Conservation (phyloP, 2,113 vertebrate genomes). For the Typhlomys cinereus region DNA sequence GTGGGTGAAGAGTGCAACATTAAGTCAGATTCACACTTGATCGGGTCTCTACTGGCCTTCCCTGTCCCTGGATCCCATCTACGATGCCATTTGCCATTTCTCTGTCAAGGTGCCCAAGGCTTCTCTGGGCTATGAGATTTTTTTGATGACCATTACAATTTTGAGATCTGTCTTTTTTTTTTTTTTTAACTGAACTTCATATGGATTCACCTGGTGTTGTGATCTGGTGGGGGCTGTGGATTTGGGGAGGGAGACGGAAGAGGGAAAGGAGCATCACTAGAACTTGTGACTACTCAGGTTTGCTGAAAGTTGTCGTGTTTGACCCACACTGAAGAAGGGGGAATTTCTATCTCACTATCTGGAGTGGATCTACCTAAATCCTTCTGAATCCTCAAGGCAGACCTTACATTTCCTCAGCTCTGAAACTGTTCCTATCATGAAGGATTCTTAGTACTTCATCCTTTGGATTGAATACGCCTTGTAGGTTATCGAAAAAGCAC, state of each 20-base stretch:
- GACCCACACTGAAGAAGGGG: not conserved
- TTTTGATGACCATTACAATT: not conserved
- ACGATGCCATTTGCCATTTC: not conserved
- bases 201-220: not conserved
- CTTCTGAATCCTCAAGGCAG: not conserved
- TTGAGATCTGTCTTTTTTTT: no score
- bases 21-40: not conserved
- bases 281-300: not conserved
- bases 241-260: not conserved
- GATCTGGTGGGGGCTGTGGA: not conserved
- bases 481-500: not conserved
- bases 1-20: not conserved
- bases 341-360: fast-evolving
- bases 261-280: fast-evolving
- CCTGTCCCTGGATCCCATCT: not conserved
- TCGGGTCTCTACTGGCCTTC: not conserved
- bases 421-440: not conserved
- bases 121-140: not conserved
- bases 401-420: not conserved
- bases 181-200: not conserved
- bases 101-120: not conserved
- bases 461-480: not conserved
- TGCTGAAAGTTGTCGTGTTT: not conserved
- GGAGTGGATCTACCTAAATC: not conserved
- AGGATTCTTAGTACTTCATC: not conserved